A percentile compares a stretch with the other conserved stretches of the same genome.
phyloP scores from a whole-genome alignment of 1,140 invertebrate genomes.

The Atta texana region DNA sequence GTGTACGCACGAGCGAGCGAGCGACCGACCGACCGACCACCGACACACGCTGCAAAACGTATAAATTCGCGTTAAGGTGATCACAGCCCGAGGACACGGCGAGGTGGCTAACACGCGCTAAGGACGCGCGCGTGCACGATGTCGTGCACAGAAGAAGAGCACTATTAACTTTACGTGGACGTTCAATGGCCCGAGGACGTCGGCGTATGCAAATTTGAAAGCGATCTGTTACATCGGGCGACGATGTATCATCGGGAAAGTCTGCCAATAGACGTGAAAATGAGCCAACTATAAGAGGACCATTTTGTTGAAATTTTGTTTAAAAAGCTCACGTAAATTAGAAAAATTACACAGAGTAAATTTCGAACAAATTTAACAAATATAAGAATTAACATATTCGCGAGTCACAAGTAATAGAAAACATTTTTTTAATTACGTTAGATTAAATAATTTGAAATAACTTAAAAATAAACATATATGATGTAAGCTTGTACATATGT shows the following conservation, averaged over 20 bases:
- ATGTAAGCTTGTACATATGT: background rate
- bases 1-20: background rate
- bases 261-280: constrained; percentile 53
- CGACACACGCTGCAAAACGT: constrained; percentile 52
- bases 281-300: background rate
- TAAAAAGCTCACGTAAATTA: background rate
- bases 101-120: constrained; percentile 63
- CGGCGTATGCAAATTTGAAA: constrained; percentile 68
- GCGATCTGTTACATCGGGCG: constrained; percentile 53
- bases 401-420: background rate
- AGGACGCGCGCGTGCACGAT: constrained; percentile 72
- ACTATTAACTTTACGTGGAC: constrained; percentile 68
- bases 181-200: constrained; percentile 57
- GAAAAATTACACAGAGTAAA: background rate
- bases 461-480: background rate
- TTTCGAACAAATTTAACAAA: background rate
- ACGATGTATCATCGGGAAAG: constrained; percentile 62
- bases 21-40: constrained; percentile 1
- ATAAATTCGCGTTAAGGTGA: constrained; percentile 68
- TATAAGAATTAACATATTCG: background rate
- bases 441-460: constrained; percentile 1
- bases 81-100: constrained; percentile 56
- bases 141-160: constrained; percentile 68
- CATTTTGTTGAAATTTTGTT: constrained; percentile 5
- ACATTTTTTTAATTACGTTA: background rate